Conservation (phyloP, 2,888 invertebrate species). For the Chorisops tibialis region DNA sequence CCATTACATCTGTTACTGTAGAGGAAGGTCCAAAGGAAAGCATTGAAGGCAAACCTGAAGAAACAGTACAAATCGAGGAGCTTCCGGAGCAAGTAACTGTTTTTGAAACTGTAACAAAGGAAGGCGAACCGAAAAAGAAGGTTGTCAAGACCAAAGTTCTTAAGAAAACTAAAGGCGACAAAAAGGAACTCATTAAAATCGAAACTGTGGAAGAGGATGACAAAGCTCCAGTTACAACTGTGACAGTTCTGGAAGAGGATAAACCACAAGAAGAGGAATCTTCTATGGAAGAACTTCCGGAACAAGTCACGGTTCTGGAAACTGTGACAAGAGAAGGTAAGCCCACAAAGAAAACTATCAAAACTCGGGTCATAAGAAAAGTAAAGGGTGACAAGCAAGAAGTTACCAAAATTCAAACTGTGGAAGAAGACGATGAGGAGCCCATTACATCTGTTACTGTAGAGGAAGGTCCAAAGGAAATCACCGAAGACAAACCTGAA, state of each 20-base stretch:
- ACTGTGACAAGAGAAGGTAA: slow-evolving; percentile 37
- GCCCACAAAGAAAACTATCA: slow-evolving; percentile 42
- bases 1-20: slow-evolving; percentile 43
- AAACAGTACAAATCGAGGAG: slow-evolving; percentile 37
- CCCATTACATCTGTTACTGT: slow-evolving; percentile 42
- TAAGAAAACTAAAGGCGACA: slow-evolving; percentile 35
- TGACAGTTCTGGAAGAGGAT: slow-evolving; percentile 34
- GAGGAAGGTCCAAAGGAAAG: slow-evolving; percentile 36
- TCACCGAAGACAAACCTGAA: slow-evolving; percentile 28
- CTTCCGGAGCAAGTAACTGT: slow-evolving; percentile 46
- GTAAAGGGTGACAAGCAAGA: slow-evolving; percentile 40
- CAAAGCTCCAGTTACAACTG: slow-evolving; percentile 39
- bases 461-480: slow-evolving; percentile 32
- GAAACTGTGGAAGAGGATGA: slow-evolving; percentile 47
- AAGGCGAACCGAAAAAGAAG: slow-evolving; percentile 47
- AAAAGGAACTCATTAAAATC: slow-evolving; percentile 47
- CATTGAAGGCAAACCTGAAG: slow-evolving; percentile 43
- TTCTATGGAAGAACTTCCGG: slow-evolving; percentile 31
- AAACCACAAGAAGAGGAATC: slow-evolving; percentile 31
- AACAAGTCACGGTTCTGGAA: slow-evolving; percentile 42
- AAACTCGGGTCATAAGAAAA: slow-evolving; percentile 45
- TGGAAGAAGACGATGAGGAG: slow-evolving; percentile 38
- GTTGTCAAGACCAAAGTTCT: slow-evolving; percentile 36
- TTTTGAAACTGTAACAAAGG: slow-evolving; percentile 51
- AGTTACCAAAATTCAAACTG: slow-evolving; percentile 45